Evolutionary conservation across 2,797 vertebrate genomes (phyloP).

Genomic region (Lutjanus argentimaculatus): DNA sequence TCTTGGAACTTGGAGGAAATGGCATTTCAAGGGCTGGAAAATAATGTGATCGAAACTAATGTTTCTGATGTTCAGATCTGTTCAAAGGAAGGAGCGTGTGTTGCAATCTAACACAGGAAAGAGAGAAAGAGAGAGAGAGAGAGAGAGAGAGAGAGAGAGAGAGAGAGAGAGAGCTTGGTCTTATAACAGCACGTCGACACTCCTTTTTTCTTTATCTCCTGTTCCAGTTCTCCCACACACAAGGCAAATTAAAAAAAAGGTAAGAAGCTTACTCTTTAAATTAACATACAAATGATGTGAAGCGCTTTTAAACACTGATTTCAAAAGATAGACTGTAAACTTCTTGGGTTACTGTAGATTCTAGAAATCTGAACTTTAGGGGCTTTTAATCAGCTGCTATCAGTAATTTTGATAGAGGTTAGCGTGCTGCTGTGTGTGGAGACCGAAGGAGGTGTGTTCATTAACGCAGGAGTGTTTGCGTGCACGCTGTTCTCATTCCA

Average conservation of each 20-base stretch:
- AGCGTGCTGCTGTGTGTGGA: neutral
- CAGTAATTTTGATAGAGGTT: conserved; percentile 8
- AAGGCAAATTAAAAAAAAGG: conserved; percentile 54
- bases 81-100: conserved; percentile 38
- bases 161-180: conserved; percentile 17
- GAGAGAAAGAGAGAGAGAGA: conserved; percentile 22
- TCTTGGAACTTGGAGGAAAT: neutral
- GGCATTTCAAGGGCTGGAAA: conserved; percentile 1
- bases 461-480: conserved; percentile 22
- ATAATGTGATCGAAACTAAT: neutral
- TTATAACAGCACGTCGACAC: conserved; percentile 44
- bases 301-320: conserved; percentile 1
- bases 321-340: neutral
- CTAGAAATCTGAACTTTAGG: neutral
- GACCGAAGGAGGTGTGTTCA: conserved; percentile 18
- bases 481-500: conserved; percentile 32
- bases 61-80: conserved; percentile 13
- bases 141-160: conserved; percentile 33
- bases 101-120: conserved; percentile 64
- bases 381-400: conserved; percentile 1
- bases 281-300: neutral
- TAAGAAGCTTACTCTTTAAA: conserved; percentile 57
- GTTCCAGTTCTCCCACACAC: conserved; percentile 47
- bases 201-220: conserved; percentile 57
- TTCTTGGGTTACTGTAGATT: neutral